Evolutionary conservation across 2,113 vertebrate species (phyloP).

Genomic region (Phyllopteryx taeniolatus): DNA sequence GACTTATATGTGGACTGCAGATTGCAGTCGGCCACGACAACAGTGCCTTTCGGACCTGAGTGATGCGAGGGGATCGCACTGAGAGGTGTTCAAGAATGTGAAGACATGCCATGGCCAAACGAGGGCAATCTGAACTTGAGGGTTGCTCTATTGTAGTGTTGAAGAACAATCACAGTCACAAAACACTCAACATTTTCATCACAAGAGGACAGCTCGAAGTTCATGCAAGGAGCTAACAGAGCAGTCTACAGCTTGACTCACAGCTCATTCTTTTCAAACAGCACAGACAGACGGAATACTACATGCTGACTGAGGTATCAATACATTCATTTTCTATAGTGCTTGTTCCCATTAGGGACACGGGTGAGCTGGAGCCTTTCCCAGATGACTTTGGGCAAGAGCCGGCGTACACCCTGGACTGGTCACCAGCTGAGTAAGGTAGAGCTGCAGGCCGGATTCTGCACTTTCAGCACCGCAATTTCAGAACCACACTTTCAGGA

Average conservation of each 20-base stretch:
- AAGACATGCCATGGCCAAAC: not conserved
- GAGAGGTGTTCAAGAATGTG: not conserved
- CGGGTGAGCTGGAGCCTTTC: not conserved
- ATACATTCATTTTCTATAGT: not conserved
- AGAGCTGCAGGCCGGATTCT: too few species aligned
- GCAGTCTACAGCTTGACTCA: not conserved
- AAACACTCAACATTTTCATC: not conserved
- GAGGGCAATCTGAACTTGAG: not conserved
- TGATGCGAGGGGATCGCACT: constrained; percentile 29
- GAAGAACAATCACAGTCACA: not conserved
- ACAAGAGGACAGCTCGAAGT: not conserved
- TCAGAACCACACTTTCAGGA: too few species aligned
- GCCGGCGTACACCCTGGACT: not conserved
- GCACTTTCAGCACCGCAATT: too few species aligned
- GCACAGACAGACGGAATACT: not conserved
- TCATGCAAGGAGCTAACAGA: not conserved
- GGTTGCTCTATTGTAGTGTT: not conserved
- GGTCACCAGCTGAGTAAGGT: too few species aligned
- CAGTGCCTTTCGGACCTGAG: constrained; percentile 58
- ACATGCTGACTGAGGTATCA: not conserved
- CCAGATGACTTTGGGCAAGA: not conserved
- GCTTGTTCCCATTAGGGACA: not conserved
- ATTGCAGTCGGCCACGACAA: constrained; percentile 53
- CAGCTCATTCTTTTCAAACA: not conserved
- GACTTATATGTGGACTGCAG: constrained; percentile 72